A percentile compares a stretch with the other conserved stretches of the same genome.
These are phyloP conservation scores for Mesoligia furuncula DNA, from an alignment of 2,888 invertebrate species.

Conservation along the genomic window DNA sequence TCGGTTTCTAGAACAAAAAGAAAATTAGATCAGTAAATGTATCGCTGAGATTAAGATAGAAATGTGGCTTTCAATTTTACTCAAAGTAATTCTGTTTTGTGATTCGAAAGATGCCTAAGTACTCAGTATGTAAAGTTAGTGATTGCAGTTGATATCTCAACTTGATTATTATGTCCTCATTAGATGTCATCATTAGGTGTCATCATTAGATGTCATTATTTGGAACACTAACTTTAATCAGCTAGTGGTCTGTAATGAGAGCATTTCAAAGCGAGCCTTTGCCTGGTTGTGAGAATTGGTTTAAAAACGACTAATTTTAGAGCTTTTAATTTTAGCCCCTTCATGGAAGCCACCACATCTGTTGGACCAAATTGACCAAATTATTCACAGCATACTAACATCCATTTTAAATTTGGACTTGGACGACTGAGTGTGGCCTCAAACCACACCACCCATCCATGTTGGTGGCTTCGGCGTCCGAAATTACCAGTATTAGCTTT, in stretches of 20 bases:
- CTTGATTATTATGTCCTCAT: no score
- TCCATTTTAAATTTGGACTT: not conserved
- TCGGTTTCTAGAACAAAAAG: slow-evolving; percentile 44
- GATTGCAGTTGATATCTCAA: slow-evolving; percentile 2
- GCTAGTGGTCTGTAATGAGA: no score
- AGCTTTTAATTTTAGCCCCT: not conserved
- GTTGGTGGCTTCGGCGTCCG: not conserved
- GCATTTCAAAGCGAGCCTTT: not conserved
- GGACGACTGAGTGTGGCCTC: not conserved
- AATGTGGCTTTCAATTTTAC: slow-evolving; percentile 18
- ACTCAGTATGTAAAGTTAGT: not conserved
- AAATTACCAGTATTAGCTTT: not conserved
- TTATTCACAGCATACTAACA: no score
- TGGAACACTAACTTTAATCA: not conserved
- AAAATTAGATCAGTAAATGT: slow-evolving; percentile 49
- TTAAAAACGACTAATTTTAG: not conserved
- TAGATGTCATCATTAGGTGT: not conserved
- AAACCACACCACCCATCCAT: not conserved
- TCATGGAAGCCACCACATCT: not conserved
- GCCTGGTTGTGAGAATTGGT: not conserved
- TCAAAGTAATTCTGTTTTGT: slow-evolving; percentile 8
- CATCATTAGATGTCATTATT: no score
- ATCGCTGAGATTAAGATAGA: slow-evolving; percentile 41
- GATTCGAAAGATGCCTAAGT: not conserved
- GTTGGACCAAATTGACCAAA: not conserved